A percentile compares a stretch with the other conserved stretches of the same genome.
Evolutionary conservation across 2,113 vertebrate genomes (phyloP).

Genomic region (Eudorcas thomsonii): DNA sequence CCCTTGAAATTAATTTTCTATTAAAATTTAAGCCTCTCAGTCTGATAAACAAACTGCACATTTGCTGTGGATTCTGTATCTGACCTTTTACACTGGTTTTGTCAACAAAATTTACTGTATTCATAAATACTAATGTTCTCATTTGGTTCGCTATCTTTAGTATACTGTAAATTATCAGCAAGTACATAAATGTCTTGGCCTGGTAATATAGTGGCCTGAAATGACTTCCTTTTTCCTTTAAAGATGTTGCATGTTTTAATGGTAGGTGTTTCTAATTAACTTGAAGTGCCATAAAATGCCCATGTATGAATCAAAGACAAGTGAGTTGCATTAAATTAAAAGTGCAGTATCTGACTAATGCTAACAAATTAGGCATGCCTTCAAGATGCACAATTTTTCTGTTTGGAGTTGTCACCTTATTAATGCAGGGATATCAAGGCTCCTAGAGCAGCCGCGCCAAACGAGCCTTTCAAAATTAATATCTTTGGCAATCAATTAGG

Average conservation of each 20-base stretch:
- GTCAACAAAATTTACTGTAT: conserved; percentile 66
- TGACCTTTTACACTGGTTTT: conserved; percentile 66
- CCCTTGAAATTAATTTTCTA: conserved; percentile 65
- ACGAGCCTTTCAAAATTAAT: conserved; percentile 78
- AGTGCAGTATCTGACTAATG: conserved; percentile 76
- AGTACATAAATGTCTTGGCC: conserved; percentile 67
- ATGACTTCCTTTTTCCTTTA: conserved; percentile 66
- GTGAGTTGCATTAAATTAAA: conserved; percentile 80
- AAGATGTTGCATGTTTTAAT: conserved; percentile 71
- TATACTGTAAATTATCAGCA: conserved; percentile 61
- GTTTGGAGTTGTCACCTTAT: conserved; percentile 72
- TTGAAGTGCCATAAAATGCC: conserved; percentile 77
- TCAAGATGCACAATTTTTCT: conserved; percentile 68
- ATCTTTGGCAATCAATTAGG: conserved; percentile 75
- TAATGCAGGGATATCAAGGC: conserved; percentile 55
- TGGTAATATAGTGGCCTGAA: conserved; percentile 67
- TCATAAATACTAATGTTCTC: conserved; percentile 64
- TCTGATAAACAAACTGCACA: conserved; percentile 65
- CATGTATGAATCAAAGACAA: conserved; percentile 77
- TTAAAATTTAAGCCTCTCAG: conserved; percentile 32
- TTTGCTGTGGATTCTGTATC: conserved; percentile 67
- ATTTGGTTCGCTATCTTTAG: conserved; percentile 58
- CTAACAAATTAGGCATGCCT: conserved; percentile 82
- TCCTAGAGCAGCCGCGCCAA: conserved; percentile 64
- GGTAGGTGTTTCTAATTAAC: conserved; percentile 79